Base-by-base conservation (phyloP, 2,888 invertebrate species). In the Boloria selene region DNA sequence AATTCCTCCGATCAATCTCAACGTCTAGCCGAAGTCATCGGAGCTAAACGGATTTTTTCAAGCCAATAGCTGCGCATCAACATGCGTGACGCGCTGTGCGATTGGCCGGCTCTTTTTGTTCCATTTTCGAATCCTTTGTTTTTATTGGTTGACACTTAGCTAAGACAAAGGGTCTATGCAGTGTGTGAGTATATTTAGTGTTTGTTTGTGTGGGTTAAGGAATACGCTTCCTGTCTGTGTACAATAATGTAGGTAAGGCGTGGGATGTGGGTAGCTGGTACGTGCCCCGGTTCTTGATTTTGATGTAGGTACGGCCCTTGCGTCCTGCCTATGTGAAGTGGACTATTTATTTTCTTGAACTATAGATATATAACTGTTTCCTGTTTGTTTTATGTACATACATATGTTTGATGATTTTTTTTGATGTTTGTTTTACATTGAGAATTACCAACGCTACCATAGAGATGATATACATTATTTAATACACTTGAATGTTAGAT, bases 101-200 rank as follows among this genome's bases (percentile, higher is more conserved):
- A 92, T 92, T 92, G 92, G 92, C 85, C 85, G 76, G 77, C 86
- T 85, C 89, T 91, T 92, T 91, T 92, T 92, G 91, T 91, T 90
- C 88, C 87, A 89, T 90, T 90, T 91, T 89, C 83, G 85, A 87
- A 88, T 90, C 92, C 92, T 92, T 92, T 92, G 92, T 92, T 92
- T 92, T 92, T 92, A 92, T 92, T 92, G 92, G 92, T 92, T 91
- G 92, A 91, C 92, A 92, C 92, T 92, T 91, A 90, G 88, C 88
- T 92, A 92, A 92, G 91, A 92, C 92, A 92, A 92, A 90, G 91
- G 92, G 92, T 90, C 85, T 88, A 83, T 78, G 76, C 72, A 76
- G 71, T 85, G 88, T 87, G 86, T 89, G 90, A 77, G 90, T 87
- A 82, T 81, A 84, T 84, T 84, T 83, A 82, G 80, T 31, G 71